Base-by-base conservation (phyloP, 2,113 vertebrate species). In the Eupsittula cactorum region DNA sequence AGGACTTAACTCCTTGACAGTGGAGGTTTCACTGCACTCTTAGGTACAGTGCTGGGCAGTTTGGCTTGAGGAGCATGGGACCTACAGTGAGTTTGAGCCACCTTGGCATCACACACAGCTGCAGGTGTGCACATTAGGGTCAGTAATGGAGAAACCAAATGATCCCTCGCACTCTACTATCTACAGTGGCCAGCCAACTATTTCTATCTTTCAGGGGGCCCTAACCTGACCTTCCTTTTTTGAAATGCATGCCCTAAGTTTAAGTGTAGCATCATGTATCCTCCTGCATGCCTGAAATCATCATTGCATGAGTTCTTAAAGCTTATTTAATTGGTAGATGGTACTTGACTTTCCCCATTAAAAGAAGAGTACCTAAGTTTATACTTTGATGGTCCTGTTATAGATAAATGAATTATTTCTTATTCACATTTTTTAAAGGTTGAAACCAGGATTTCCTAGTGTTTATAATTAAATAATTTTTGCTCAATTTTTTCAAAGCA, bases 81-180 rank as follows among this genome's bases (percentile, higher is more conserved):
- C 29, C 28, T 1, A 1, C 0, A 0, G 8, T 42, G 4, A 6
- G 0, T 67, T 87, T 0, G 0, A 62, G 28, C 21, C 29, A 68
- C 20, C 19, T 12, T 39, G 64, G 60, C 69, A 83, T 24, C 62
- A 41, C 31, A 29, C 60, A 37, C 39, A 68, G 21, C 71, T 86
- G 50, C 33, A 65, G 75, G 31, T 92, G 83, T 39, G 41, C 25
- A 9, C 24, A 1, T 65, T 9, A 16, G 28, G 82, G 39, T 73
- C 53, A 49, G 33, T 86, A 77, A 78, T 57, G 69, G 6, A 88
- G 52, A 44, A 84, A 33, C 41, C 24, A 73, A 49, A 57, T 64
- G 29, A 64, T 20, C 39, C 28, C 46, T 70, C 76, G 49, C 44
- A 46, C 6, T 0, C 33, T 63, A 42, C 55, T 81, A 18, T 16